A percentile compares a stretch with the other conserved stretches of the same genome.
Conservation (phyloP, 2,113 vertebrate species). For the Eudorcas thomsonii region DNA sequence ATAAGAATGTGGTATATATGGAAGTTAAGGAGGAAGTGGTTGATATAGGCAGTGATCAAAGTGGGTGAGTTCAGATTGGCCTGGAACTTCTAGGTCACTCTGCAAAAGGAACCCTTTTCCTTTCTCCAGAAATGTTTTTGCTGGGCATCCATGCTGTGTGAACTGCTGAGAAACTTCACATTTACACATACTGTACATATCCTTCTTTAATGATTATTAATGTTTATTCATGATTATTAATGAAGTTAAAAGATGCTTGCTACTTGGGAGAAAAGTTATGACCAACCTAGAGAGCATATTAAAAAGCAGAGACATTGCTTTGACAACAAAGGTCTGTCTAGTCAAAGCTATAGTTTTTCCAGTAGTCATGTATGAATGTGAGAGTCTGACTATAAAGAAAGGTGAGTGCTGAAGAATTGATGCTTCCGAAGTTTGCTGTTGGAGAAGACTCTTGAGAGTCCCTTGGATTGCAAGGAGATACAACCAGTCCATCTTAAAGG, state of each 20-base stretch:
- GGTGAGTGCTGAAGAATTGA: background rate
- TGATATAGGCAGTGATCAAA: background rate
- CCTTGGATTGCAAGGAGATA: background rate
- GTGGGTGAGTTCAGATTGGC: background rate
- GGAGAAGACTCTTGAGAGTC: background rate
- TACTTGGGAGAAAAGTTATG: background rate
- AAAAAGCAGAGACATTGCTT: background rate
- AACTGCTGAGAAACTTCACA: background rate
- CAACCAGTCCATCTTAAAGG: background rate
- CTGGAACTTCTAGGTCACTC: background rate
- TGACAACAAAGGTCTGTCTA: background rate
- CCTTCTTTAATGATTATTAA: background rate
- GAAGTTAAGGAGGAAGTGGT: background rate
- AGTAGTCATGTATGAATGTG: background rate
- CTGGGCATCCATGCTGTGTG: background rate
- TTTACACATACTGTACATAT: background rate
- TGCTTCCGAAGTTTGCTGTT: background rate
- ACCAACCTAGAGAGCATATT: background rate
- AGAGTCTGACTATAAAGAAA: background rate
- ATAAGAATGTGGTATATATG: background rate
- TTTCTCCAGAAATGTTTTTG: background rate
- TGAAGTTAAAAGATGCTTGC: background rate
- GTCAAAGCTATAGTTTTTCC: background rate
- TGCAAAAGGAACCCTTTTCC: fast-evolving
- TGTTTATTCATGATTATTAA: background rate